Evolutionary conservation across 2,888 invertebrate species (phyloP).

Genomic region (Cremastinae sp.): DNA sequence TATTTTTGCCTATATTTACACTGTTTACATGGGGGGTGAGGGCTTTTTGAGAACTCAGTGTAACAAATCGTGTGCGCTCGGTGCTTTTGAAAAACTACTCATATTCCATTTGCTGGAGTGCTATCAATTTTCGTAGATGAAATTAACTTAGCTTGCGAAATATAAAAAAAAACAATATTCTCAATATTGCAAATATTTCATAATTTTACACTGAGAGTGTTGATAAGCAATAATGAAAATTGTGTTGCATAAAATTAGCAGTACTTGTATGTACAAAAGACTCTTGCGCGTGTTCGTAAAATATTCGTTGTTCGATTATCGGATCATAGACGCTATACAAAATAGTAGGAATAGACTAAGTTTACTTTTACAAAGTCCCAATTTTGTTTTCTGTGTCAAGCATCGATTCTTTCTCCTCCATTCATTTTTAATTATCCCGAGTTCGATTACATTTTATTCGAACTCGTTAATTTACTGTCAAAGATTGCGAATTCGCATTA

Average conservation of each 20-base stretch:
- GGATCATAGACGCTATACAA: conserved; percentile 26
- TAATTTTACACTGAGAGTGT: neutral
- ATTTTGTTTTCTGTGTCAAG: conserved; percentile 4
- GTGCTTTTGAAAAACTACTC: conserved; percentile 19
- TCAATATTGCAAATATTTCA: neutral
- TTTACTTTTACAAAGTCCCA: conserved; percentile 32
- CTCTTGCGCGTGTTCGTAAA: conserved; percentile 51
- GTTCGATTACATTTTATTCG: neutral
- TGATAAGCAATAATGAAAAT: conserved; percentile 10
- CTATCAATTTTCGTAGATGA: neutral
- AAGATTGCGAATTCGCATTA: conserved; percentile 7
- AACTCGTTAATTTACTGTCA: conserved; percentile 14
- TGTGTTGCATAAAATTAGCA: conserved; percentile 19
- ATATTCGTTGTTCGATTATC: conserved; percentile 55
- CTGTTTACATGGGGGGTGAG: conserved; percentile 32
- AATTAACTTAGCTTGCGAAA: conserved; percentile 2
- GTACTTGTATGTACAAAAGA: conserved; percentile 47
- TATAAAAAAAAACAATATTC: conserved; percentile 7
- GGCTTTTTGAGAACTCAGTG: conserved; percentile 16
- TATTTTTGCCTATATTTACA: conserved; percentile 49
- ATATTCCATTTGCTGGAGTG: neutral
- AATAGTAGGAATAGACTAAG: conserved; percentile 35
- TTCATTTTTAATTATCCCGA: conserved; percentile 2
- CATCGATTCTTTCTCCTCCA: neutral
- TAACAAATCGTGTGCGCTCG: conserved; percentile 29